Conservation (phyloP, 2,888 invertebrate genomes). For the Augochlorella aurata region DNA sequence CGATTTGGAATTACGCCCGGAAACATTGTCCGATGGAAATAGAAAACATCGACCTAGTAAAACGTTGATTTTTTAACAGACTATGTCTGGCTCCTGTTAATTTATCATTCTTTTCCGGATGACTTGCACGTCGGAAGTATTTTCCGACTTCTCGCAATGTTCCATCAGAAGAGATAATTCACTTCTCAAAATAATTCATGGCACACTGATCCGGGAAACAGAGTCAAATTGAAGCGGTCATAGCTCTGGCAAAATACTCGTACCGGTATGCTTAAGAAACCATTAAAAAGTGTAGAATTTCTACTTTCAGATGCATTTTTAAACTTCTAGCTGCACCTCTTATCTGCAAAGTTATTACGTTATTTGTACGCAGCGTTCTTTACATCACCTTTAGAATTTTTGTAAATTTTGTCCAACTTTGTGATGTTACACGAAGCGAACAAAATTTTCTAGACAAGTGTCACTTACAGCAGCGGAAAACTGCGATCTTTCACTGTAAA, state of each 20-base stretch:
- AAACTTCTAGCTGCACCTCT: background rate
- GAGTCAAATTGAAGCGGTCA: background rate
- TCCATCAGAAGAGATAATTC: background rate
- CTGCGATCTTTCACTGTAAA: background rate
- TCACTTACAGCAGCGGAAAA: background rate
- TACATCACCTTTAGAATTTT: background rate
- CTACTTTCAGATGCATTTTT: background rate
- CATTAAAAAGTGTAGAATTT: background rate
- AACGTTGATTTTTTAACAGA: background rate
- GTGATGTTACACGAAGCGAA: background rate
- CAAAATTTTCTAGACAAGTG: background rate
- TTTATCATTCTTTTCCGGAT: too few species aligned
- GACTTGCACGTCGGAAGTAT: too few species aligned
- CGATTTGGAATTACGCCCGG: background rate
- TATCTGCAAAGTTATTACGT: background rate
- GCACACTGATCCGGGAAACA: background rate
- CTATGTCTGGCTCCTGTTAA: too few species aligned
- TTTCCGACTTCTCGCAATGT: too few species aligned
- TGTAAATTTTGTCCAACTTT: background rate
- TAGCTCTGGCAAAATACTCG: background rate
- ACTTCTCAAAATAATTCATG: background rate
- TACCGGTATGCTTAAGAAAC: background rate
- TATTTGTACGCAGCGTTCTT: background rate
- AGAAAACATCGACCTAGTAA: background rate
- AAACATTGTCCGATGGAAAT: background rate